phyloP scores from a whole-genome alignment of 1,140 invertebrate species.

The Belonocnema kinseyi region DNA sequence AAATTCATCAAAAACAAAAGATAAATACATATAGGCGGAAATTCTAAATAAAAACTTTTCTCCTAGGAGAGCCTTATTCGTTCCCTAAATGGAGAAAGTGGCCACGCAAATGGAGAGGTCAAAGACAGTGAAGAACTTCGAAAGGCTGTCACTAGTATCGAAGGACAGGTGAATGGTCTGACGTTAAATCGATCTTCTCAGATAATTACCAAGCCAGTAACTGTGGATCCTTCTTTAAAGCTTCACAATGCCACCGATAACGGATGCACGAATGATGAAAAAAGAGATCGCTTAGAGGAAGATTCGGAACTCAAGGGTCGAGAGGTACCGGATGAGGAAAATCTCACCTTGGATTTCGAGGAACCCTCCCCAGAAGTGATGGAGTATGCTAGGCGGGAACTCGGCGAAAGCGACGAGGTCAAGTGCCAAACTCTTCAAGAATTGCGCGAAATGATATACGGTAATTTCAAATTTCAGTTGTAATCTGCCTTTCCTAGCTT shows the following conservation, averaged over 20 bases:
- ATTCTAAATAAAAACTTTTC: too few species aligned
- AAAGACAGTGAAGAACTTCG: conserved; percentile 1
- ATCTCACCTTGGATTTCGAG: conserved; percentile 69
- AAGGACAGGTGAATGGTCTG: not conserved
- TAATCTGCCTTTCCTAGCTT: not conserved
- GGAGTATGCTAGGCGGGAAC: conserved; percentile 72
- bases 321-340: conserved; percentile 63
- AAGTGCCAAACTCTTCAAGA: conserved; percentile 80
- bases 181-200: not conserved
- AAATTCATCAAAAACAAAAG: too few species aligned
- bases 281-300: conserved; percentile 24
- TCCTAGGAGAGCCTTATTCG: conserved; percentile 8
- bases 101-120: not conserved
- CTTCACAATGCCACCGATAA: conserved; percentile 3
- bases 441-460: conserved; percentile 85
- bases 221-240: not conserved
- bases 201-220: conserved; percentile 13
- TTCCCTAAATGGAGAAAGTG: not conserved
- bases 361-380: conserved; percentile 70
- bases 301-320: conserved; percentile 57
- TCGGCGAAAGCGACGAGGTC: conserved; percentile 77
- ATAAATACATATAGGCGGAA: too few species aligned
- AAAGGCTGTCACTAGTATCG: not conserved
- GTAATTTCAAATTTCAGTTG: conserved; percentile 73
- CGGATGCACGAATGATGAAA: not conserved